These are phyloP conservation scores for Tiaroga cobitis DNA, from an alignment of 2,797 vertebrate species.

Conservation along the genomic window DNA sequence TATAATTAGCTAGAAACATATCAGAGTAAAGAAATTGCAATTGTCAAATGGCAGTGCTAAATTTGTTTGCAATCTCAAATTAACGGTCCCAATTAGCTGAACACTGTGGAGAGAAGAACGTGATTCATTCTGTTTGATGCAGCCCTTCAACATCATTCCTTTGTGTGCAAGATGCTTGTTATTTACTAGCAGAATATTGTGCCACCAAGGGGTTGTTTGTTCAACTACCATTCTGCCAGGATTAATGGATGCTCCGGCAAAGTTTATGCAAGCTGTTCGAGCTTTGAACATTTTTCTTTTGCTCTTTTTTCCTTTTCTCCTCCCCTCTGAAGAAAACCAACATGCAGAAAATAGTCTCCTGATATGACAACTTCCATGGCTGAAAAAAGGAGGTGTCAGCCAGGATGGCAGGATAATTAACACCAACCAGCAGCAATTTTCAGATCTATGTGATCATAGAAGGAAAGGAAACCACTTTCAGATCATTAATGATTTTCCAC, in stretches of 20 bases:
- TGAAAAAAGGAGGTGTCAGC: constrained; percentile 76
- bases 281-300: constrained; percentile 50
- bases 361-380: constrained; percentile 75
- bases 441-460: constrained; percentile 76
- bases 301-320: constrained; percentile 11
- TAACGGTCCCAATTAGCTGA: constrained; percentile 51
- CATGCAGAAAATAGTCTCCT: constrained; percentile 76
- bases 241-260: constrained; percentile 53
- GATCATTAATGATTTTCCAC: constrained; percentile 76
- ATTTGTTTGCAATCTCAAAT: constrained; percentile 33
- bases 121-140: constrained; percentile 44
- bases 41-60: constrained; percentile 33
- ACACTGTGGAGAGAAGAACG: constrained; percentile 11
- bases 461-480: constrained; percentile 66
- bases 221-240: constrained; percentile 56
- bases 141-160: constrained; percentile 37
- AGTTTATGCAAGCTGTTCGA: constrained; percentile 51
- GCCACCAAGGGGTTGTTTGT: constrained; percentile 60
- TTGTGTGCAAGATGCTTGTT: constrained; percentile 49
- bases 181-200: constrained; percentile 57
- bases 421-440: constrained; percentile 79
- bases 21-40: constrained; percentile 22
- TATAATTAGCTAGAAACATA: constrained; percentile 9
- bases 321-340: constrained; percentile 64
- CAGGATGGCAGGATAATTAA: constrained; percentile 80